Base-by-base conservation (phyloP, 2,113 vertebrate species). In the Megaptera novaeangliae region DNA sequence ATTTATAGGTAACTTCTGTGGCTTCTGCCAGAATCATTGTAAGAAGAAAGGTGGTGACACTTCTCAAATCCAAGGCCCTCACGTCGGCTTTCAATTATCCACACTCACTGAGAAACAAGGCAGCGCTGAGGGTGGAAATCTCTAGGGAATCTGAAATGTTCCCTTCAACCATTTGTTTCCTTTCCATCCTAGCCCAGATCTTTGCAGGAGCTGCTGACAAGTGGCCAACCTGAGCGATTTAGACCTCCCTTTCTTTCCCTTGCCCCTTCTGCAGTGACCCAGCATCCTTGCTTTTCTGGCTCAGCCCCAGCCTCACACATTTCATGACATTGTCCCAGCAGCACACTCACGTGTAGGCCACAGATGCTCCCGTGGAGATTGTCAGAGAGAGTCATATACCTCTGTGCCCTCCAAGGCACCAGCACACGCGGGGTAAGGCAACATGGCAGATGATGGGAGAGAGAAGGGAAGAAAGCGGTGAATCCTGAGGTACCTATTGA, bases 71-170 rank as follows among this genome's bases (percentile, higher is more conserved):
- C 41, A 92, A 92, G 95, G 41, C 61, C 41, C 11, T 39, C 85
- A 83, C 8, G 34, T 74, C 8, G 3, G 44, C 14, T 93, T 96
- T 82, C 82, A 81, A 2, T 95, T 95, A 96, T 86, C 34, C 46
- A 81, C 13, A 29, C 61, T 94, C 46, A 92, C 66, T 69, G 61
- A 72, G 74, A 92, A 93, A 57, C 39, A 88, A 93, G 63, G 39
- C 63, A n/a, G 36, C 5, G 2, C 34, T 36, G 18, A 85, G 49
- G 57, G 57, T 18, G 21, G 27, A 95, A 95, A 95, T 85, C 64
- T 85, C 89, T 71, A 75, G 44, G 75, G 82, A 92, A 95, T 92
- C 69, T 31, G 36, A 86, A 94, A 61, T 74, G 63, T 49, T 88
- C n/a, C 57, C 6, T 91, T 88, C 94, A 86, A 82, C 71, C 8